Conservation (phyloP, 2,113 vertebrate species). For the Philantomba maxwellii region DNA sequence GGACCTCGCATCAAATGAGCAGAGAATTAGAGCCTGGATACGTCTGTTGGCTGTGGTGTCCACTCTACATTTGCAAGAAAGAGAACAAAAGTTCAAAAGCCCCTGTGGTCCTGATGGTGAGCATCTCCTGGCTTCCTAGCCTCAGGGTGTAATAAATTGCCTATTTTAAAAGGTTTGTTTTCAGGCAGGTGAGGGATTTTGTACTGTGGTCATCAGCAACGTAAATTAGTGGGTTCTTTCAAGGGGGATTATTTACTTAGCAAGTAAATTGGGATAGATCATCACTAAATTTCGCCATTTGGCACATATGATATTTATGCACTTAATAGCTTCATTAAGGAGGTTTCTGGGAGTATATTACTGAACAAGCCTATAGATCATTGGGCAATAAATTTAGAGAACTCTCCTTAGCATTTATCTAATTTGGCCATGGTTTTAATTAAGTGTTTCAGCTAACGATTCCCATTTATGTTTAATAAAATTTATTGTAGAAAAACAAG, state of each 20-base stretch:
- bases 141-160: background rate
- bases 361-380: slow-evolving; percentile 53
- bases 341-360: slow-evolving; percentile 50
- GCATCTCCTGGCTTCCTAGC: background rate
- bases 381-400: slow-evolving; percentile 57
- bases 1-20: background rate
- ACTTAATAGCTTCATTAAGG: slow-evolving; percentile 63
- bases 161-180: background rate
- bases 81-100: background rate
- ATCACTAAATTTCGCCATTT: slow-evolving; percentile 35
- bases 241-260: slow-evolving; percentile 44
- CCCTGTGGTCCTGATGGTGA: background rate
- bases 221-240: background rate
- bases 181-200: background rate
- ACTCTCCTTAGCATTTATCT: slow-evolving; percentile 37
- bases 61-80: background rate
- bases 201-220: background rate
- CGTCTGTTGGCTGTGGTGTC: rapidly evolving
- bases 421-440: slow-evolving; percentile 62
- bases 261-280: slow-evolving; percentile 40
- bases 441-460: slow-evolving; percentile 68
- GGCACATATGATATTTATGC: slow-evolving; percentile 60
- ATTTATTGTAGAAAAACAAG: slow-evolving; percentile 60
- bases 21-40: rapidly evolving
- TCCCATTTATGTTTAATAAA: slow-evolving; percentile 68